These are phyloP conservation scores for Craniophora ligustri DNA, from an alignment of 2,888 invertebrate genomes.

Conservation along the genomic window DNA sequence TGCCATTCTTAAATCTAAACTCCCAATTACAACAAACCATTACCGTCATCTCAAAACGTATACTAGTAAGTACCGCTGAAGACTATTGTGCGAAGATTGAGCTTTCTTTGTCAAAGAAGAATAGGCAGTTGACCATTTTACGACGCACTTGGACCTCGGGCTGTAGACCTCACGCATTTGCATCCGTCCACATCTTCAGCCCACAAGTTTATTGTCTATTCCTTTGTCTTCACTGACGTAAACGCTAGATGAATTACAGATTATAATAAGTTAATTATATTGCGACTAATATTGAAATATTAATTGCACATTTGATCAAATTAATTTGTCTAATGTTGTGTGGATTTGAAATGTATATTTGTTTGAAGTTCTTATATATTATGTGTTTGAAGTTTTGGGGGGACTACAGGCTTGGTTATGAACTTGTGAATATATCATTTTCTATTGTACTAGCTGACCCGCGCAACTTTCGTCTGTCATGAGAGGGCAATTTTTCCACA, in stretches of 20 bases:
- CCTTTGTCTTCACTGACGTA: slow-evolving; percentile 19
- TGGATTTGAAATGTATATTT: background rate
- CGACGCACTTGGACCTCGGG: slow-evolving; percentile 22
- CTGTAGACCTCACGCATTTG: slow-evolving; percentile 42
- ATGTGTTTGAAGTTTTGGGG: too few relatives aligned
- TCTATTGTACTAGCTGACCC: too few relatives aligned
- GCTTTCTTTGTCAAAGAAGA: slow-evolving; percentile 34
- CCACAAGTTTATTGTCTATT: slow-evolving; percentile 26
- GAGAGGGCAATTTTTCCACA: too few relatives aligned
- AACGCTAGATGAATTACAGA: slow-evolving; percentile 13
- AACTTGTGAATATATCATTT: too few relatives aligned
- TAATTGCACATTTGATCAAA: slow-evolving; percentile 16
- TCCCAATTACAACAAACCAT: background rate
- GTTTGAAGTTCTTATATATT: too few relatives aligned
- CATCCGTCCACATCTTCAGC: slow-evolving; percentile 24
- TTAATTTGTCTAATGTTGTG: slow-evolving; percentile 21
- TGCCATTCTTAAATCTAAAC: background rate
- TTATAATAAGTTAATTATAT: background rate
- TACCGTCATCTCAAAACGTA: slow-evolving; percentile 7
- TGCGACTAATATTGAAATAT: slow-evolving; percentile 6
- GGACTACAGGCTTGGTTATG: too few relatives aligned
- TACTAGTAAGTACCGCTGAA: background rate
- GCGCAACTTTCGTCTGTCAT: too few relatives aligned
- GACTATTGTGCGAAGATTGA: slow-evolving; percentile 10
- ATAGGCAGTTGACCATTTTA: slow-evolving; percentile 39